Conservation (phyloP, 2,113 vertebrate genomes). For the Cardinalis cardinalis region DNA sequence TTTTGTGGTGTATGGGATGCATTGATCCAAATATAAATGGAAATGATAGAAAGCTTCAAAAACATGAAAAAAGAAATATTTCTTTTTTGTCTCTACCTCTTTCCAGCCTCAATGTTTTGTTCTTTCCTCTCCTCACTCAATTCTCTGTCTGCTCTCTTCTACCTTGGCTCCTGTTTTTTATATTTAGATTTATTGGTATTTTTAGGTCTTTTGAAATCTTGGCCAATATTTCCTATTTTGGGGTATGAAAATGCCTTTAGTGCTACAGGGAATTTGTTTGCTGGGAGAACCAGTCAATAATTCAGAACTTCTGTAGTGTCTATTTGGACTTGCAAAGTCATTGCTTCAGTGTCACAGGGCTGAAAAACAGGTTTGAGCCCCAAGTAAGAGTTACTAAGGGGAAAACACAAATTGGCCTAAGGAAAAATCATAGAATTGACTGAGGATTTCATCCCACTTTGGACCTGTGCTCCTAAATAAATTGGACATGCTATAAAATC, state of each 20-base stretch:
- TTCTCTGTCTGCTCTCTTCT: neutral
- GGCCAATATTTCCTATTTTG: slow-evolving; percentile 10
- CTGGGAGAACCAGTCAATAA: neutral
- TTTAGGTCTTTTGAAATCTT: slow-evolving; percentile 12
- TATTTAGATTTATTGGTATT: slow-evolving; percentile 5
- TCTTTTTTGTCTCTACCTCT: neutral
- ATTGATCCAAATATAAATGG: slow-evolving; percentile 35
- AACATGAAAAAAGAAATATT: neutral
- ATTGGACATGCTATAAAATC: neutral
- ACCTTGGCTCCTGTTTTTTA: neutral
- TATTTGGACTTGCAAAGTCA: neutral
- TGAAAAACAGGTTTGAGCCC: neutral
- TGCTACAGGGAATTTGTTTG: neutral
- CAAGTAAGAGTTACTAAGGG: neutral
- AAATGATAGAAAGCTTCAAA: neutral
- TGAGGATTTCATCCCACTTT: neutral
- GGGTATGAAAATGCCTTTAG: neutral
- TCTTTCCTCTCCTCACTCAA: neutral
- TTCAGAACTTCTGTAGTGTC: neutral
- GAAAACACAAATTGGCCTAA: neutral
- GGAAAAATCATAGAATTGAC: neutral
- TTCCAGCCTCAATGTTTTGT: neutral
- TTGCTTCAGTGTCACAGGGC: neutral
- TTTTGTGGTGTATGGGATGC: neutral
- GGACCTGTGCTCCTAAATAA: neutral